phyloP scores from a whole-genome alignment of 2,888 invertebrate genomes.

The Nomada flava region DNA sequence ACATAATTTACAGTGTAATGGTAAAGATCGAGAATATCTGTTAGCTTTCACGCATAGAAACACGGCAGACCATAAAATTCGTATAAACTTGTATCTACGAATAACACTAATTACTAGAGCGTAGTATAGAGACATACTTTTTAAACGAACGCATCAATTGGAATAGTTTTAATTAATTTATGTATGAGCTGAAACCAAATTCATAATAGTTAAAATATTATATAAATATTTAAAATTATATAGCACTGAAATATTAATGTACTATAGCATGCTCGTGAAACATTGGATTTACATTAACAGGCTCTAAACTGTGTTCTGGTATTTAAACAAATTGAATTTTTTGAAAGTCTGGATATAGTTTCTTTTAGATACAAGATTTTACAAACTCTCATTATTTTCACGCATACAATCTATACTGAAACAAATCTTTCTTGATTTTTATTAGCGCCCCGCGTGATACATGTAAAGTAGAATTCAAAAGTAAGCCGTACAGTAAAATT shows the following conservation, averaged over 20 bases:
- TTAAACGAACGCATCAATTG: constrained; percentile 21
- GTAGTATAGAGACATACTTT: constrained; percentile 1
- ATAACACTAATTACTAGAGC: constrained; percentile 32
- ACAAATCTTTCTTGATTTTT: constrained; percentile 35
- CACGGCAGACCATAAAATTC: constrained; percentile 10
- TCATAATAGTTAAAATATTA: neutral
- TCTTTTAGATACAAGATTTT: constrained; percentile 28
- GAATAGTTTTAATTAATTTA: too few relatives aligned
- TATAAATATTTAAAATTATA: too few relatives aligned
- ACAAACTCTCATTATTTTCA: constrained; percentile 19
- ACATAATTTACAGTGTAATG: constrained; percentile 20
- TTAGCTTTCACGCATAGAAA: constrained; percentile 9
- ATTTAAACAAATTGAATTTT: neutral
- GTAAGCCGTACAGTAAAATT: neutral
- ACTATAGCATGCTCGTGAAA: neutral
- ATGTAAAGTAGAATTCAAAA: constrained; percentile 8
- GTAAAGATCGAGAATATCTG: constrained; percentile 32
- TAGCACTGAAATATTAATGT: too few relatives aligned
- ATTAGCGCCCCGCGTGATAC: constrained; percentile 32
- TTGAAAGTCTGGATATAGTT: too few relatives aligned
- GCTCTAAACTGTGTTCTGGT: neutral
- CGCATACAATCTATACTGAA: neutral
- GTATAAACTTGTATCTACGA: constrained; percentile 44
- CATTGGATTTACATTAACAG: neutral
- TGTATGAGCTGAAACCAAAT: too few relatives aligned